phyloP scores from a whole-genome alignment of 2,797 vertebrate species.

The Gadopsis marmoratus region DNA sequence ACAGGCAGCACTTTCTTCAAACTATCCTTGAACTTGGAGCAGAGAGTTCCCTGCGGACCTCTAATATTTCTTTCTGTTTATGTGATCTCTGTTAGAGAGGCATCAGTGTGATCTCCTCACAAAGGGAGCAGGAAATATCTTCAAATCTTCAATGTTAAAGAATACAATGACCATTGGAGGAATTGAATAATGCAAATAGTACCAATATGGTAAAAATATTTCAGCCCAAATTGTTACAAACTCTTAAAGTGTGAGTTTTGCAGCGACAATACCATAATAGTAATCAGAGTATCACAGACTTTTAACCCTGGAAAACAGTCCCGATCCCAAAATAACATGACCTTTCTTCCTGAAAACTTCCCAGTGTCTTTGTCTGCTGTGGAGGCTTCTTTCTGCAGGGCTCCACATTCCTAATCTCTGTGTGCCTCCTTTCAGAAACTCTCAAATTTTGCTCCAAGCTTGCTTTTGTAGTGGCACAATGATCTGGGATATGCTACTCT shows the following conservation, averaged over 20 bases:
- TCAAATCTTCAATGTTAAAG: not conserved
- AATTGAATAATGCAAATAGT: not conserved
- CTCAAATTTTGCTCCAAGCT: conserved; percentile 65
- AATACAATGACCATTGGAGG: not conserved
- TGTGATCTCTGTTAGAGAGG: conserved; percentile 11
- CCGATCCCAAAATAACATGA: conserved; percentile 52
- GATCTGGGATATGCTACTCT: conserved; percentile 55
- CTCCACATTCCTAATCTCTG: conserved; percentile 68
- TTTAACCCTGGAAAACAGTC: conserved; percentile 29
- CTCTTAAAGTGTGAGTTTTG: conserved; percentile 18
- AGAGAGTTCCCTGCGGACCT: conserved; percentile 29
- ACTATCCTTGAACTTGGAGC: conserved; percentile 20
- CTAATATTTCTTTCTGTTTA: conserved; percentile 17
- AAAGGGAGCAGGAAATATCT: not conserved
- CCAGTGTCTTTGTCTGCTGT: conserved; percentile 50
- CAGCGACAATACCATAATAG: not conserved
- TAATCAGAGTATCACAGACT: conserved; percentile 33
- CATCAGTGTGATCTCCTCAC: conserved; percentile 8
- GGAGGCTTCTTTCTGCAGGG: conserved; percentile 53
- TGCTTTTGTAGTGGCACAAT: conserved; percentile 59
- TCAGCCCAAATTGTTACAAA: conserved; percentile 4
- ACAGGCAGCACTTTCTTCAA: not conserved
- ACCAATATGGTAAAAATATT: not conserved
- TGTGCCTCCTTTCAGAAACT: conserved; percentile 66
- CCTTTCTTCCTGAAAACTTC: conserved; percentile 55